Conservation (phyloP, 2,888 invertebrate genomes). For the Synanthedon formicaeformis region DNA sequence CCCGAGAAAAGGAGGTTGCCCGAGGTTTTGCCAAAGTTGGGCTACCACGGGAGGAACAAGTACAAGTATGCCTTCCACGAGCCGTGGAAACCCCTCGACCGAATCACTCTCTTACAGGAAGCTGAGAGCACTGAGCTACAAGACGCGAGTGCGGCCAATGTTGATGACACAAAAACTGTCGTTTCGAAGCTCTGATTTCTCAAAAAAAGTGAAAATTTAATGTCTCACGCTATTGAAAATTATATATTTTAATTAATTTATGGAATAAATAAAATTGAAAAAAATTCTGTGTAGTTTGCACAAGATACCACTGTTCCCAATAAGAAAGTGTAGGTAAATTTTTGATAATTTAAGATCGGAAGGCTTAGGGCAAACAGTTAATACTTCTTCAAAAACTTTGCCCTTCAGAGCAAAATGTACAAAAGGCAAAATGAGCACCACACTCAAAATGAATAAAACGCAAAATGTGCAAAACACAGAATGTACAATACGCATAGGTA, state of each 20-base stretch:
- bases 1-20: conserved; percentile 17
- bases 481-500: too few species aligned
- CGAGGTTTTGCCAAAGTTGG: conserved; percentile 29
- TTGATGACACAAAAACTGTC: not conserved
- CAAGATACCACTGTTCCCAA: too few species aligned
- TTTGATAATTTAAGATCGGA: too few species aligned
- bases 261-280: too few species aligned
- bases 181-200: conserved; percentile 34
- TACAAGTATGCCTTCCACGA: conserved; percentile 59
- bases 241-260: not conserved
- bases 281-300: too few species aligned
- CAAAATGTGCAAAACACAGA: too few species aligned
- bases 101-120: conserved; percentile 36
- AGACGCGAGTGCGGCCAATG: not conserved
- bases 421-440: too few species aligned
- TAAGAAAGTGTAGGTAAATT: too few species aligned
- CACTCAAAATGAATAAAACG: too few species aligned
- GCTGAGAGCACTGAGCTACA: conserved; percentile 39
- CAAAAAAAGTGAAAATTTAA: conserved; percentile 10
- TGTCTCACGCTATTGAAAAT: conserved; percentile 24
- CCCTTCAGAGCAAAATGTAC: too few species aligned
- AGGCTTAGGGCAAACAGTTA: too few species aligned
- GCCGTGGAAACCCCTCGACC: conserved; percentile 55
- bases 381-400: too few species aligned
- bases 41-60: conserved; percentile 50